phyloP scores from a whole-genome alignment of 2,888 invertebrate genomes.

The Lasioglossum vierecki region DNA sequence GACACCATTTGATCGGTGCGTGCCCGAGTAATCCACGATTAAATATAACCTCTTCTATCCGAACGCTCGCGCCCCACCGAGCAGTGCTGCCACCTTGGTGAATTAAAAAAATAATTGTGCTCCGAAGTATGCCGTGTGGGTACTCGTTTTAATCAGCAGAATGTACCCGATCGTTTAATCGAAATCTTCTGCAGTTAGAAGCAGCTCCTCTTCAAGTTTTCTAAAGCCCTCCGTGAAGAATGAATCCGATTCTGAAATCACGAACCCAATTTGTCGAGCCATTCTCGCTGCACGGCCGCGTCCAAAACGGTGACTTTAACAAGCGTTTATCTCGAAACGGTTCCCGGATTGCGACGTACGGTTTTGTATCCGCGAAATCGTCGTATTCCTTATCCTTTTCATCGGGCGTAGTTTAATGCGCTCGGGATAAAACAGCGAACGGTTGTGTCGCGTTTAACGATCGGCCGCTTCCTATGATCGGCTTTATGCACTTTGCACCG shows the following conservation, averaged over 20 bases:
- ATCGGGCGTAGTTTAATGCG: background rate
- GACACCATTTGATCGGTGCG: background rate
- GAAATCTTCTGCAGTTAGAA: background rate
- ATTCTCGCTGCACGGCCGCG: background rate
- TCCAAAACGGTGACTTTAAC: background rate
- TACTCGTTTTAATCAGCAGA: background rate
- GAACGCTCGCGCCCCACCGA: background rate
- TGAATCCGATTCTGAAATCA: background rate
- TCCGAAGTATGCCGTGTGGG: too few relatives aligned
- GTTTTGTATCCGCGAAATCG: background rate
- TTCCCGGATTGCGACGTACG: background rate
- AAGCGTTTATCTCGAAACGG: background rate
- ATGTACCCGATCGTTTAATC: background rate
- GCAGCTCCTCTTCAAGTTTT: background rate
- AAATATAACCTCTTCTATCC: background rate
- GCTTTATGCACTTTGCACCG: constrained; percentile 2
- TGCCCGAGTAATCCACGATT: background rate
- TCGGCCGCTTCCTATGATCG: background rate
- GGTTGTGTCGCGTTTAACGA: constrained; percentile 5
- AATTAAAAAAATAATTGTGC: background rate
- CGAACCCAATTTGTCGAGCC: background rate
- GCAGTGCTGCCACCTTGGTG: background rate
- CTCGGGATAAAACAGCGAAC: background rate
- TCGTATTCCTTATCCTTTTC: background rate
- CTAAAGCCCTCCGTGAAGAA: background rate